Percentiles rank a stretch among this genome's conserved stretches.
These are phyloP conservation scores for Drosophila sechellia DNA, from an alignment of 1,140 invertebrate genomes.

Conservation along the genomic window DNA sequence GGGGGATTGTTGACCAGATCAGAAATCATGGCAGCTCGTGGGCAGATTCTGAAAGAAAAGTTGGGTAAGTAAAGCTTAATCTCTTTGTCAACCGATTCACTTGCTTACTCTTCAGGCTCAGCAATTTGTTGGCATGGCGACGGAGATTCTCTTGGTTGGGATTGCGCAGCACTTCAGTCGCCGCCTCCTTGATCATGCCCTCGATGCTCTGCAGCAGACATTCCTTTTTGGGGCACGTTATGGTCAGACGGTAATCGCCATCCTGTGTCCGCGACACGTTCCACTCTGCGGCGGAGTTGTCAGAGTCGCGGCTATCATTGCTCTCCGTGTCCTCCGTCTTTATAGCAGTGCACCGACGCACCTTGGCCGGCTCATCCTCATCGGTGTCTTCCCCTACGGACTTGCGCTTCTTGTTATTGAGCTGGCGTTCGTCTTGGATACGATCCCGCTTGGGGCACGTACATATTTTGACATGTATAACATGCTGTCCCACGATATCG, in stretches of 20 bases:
- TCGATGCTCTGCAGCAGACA: constrained; percentile 54
- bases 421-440: constrained; percentile 53
- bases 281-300: constrained; percentile 34
- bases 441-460: constrained; percentile 80
- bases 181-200: constrained; percentile 63
- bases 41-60: constrained; percentile 47
- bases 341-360: constrained; percentile 34
- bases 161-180: constrained; percentile 35
- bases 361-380: constrained; percentile 42
- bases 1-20: neutral
- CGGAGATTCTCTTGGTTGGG: constrained; percentile 40
- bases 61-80: neutral
- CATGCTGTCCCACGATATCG: constrained; percentile 73
- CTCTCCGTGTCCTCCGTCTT: constrained; percentile 67
- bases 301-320: constrained; percentile 37
- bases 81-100: neutral
- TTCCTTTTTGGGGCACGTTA: constrained; percentile 56
- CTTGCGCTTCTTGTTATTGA: constrained; percentile 47
- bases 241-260: constrained; percentile 50
- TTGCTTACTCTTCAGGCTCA: constrained; percentile 57
- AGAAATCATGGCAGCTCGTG: constrained; percentile 39
- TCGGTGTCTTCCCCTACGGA: constrained; percentile 11
- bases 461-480: constrained; percentile 72
- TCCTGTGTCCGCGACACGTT: constrained; percentile 42
- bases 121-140: constrained; percentile 48